Base-by-base conservation (phyloP, 2,113 vertebrate genomes). In the Austrofundulus limnaeus region DNA sequence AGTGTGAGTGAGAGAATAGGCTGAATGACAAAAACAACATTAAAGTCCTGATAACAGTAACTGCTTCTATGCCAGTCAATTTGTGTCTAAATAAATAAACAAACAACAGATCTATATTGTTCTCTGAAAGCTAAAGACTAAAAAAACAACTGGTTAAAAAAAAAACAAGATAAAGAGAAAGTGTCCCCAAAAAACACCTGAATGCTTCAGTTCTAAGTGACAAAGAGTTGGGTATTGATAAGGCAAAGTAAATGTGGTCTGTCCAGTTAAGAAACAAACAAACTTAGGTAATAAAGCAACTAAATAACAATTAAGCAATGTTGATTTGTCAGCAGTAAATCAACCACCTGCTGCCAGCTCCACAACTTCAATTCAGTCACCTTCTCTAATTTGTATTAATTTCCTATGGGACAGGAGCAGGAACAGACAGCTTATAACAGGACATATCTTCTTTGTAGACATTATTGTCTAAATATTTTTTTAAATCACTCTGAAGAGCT, bases 41-140 rank as follows among this genome's bases (percentile, higher is more conserved):
- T 3, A 7, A 28, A 4, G 28, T 28, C 3, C 28, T 4, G 28
- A 28, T 28, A 28, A 28, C 28, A 28, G 3, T 7, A 28, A 28
- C 28, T 28, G 28, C 28, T 28, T 28, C 28, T 28, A 28, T 28
- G 28, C n/a, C n/a, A n/a, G n/a, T n/a, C n/a, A n/a, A n/a, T n/a
- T n/a, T n/a, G n/a, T n/a, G n/a, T n/a, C n/a, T 28, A 28, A 28
- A 28, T 28, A 28, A 28, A 7, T 28, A 28, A 28, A 28, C 7
- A 28, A 28, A 28, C 7, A 28, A n/a, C n/a, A 3, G 28, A 28
- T 28, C 28, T 28, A 7, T 28, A 28, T 28, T 28, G 28, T 46
- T 63, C 15, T 25, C 38, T 49, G 41, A 31, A 48, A 24, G 11
- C 17, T 31, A 31, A 52, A 38, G 61, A 52, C 50, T 70, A 81